A percentile compares a stretch with the other conserved stretches of the same genome.
Conservation (phyloP, 2,113 vertebrate genomes). For the Carassius auratus region DNA sequence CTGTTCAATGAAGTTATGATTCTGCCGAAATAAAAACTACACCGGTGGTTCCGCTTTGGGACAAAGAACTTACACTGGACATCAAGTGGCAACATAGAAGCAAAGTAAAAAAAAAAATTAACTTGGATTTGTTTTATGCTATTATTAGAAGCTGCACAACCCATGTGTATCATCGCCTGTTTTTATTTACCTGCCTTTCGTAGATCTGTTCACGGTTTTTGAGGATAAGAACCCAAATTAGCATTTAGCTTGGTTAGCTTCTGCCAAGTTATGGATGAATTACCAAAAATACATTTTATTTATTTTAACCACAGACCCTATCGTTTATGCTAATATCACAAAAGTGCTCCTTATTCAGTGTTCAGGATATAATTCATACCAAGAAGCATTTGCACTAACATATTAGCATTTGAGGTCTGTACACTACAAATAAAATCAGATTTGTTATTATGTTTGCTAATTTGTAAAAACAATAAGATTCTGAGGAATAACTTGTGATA, state of each 20-base stretch:
- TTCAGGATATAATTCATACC: background rate
- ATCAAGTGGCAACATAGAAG: background rate
- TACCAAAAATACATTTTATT: background rate
- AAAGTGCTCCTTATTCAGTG: too few relatives aligned
- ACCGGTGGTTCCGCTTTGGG: too few relatives aligned
- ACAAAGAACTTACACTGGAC: background rate
- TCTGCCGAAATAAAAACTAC: too few relatives aligned
- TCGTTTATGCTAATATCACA: background rate
- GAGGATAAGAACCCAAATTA: background rate
- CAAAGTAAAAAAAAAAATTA: background rate
- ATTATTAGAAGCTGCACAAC: too few relatives aligned
- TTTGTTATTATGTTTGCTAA: background rate
- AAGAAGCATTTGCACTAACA: background rate
- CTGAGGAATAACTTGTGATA: background rate
- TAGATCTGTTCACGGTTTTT: background rate
- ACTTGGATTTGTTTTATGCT: background rate
- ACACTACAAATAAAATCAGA: background rate
- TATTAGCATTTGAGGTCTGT: background rate
- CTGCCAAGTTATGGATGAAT: background rate
- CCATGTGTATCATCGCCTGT: too few relatives aligned
- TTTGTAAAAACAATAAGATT: background rate
- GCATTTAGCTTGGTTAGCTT: background rate
- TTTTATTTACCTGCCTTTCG: background rate
- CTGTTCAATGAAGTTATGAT: background rate
- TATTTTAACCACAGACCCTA: background rate